Base-by-base conservation (phyloP, 2,888 invertebrate genomes). In the Tetheella fluctuosa region DNA sequence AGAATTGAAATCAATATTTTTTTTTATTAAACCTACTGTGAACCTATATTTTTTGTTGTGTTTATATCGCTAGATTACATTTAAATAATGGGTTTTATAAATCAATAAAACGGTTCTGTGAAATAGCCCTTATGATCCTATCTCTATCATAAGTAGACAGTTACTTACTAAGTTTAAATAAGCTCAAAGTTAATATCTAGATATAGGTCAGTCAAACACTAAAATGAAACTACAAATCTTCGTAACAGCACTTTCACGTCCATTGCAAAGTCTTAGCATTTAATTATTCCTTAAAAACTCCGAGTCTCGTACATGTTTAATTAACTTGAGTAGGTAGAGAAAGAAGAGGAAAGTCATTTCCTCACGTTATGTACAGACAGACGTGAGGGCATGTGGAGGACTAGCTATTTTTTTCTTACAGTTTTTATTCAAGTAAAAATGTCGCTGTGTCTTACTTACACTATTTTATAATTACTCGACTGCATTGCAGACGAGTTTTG, bases 331-430 rank as follows among this genome's bases (percentile, higher is more conserved):
- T 77, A 76, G 70, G 66, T 68, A 62, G 71, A 72, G n/a, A 39
- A 39, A 39, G 68, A 72, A 73, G 71, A 64, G 73, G 59, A 76
- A 79, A 74, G 79, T 74, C 75, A 73, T 83, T 81, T 76, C 69
- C 79, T 73, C 73, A 59, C 73, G 80, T 87, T 87, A 86, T 80
- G 80, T 79, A 74, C 64, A 74, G 64, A 74, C 64, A 74, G 64
- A 88, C 86, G 87, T 88, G 88, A 75, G 76, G 71, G 74, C 71
- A 77, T 71, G 86, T 79, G 70, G 68, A 81, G 79, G 69, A 79
- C 77, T 75, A 8, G 59, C 64, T 58, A 62, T 64, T 67, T 64
- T 56, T 61, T 70, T 65, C 73, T 74, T 69, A 59, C 62, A 57
- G 54, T 60, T 39, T 65, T 28, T 59, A 55, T 54, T 62, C 64